These are phyloP conservation scores for Listrodromus nycthemerus DNA, from an alignment of 2,888 invertebrate genomes.

Conservation along the genomic window DNA sequence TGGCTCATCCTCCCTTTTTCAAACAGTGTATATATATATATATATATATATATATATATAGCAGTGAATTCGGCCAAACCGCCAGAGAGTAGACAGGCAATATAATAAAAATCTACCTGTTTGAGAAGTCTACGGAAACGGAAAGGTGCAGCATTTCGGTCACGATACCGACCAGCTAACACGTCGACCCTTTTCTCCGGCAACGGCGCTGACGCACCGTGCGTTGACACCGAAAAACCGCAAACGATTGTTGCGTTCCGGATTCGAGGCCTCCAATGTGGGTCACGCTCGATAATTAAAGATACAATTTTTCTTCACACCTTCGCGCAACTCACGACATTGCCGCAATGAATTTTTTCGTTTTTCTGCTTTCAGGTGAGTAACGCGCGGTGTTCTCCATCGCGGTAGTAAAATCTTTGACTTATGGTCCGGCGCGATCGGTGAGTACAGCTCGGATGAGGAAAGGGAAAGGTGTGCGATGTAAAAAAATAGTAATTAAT, in stretches of 20 bases:
- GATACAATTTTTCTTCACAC: constrained; percentile 32
- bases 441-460: constrained; percentile 29
- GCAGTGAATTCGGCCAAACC: constrained; percentile 22
- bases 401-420: constrained; percentile 1
- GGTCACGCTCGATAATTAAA: constrained; percentile 41
- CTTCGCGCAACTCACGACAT: background rate
- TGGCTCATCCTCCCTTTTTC: constrained; percentile 5
- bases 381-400: constrained; percentile 3
- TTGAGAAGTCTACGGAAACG: constrained; percentile 18
- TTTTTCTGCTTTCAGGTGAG: constrained; percentile 59
- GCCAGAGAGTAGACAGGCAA: constrained; percentile 16
- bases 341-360: constrained; percentile 25
- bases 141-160: constrained; percentile 25
- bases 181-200: constrained; percentile 39
- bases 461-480: background rate
- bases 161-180: background rate
- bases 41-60: background rate
- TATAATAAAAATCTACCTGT: constrained; percentile 51
- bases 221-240: constrained; percentile 27
- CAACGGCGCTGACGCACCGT: constrained; percentile 18
- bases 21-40: background rate
- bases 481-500: constrained; percentile 1
- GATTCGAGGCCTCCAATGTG: constrained; percentile 12
- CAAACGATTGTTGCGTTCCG: background rate
- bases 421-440: constrained; percentile 19